Evolutionary conservation across 2,888 invertebrate genomes (phyloP), one percentile per base, ranked within the genome.

Genomic region (Biston betularia): DNA sequence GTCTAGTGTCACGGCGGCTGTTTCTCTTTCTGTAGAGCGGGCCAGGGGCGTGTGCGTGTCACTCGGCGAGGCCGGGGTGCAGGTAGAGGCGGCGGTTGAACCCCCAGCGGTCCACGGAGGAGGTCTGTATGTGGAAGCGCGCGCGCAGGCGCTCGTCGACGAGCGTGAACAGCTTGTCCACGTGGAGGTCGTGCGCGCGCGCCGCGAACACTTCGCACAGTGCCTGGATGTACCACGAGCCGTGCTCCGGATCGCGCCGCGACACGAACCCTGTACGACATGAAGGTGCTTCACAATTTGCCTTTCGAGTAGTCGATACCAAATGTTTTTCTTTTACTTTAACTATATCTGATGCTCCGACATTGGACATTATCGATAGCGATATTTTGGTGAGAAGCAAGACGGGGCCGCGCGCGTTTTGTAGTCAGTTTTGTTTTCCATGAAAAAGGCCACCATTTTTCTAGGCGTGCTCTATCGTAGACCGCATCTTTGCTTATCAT

Each of bases 151-250:
- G 78, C 52, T 82, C 69, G 80, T 96, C 95, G 50, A 96, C 96
- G 65, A 95, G 90, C 85, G 95, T 95, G 73, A 97, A 87, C 81
- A 97, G 94, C 75, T 94, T 94, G 83, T 96, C 96, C 45, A 97
- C 88, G 82, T 96, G 94, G 38, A 89, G 92, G 77, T 95, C 89
- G 83, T 95, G 95, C 12, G 96, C 96, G 81, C 95, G 92, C 73
- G 92, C 88, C 72, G 95, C 95, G 84, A 97, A 95, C 75, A 95
- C 94, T 75, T 94, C 86, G 85, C 96, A 96, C 76, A 97, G 89
- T 70, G 92, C 92, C 84, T 96, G 95, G 76, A 97, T 95, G 87
- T 96, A 97, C 96, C 96, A 96, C 50, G 96, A 95, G 33, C 97
- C 97, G 8, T 77, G 75, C 35, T 83, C 71, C 6, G 84, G 79